Evolutionary conservation across 2,113 vertebrate species (phyloP).

Genomic region (Perca schrenkii): DNA sequence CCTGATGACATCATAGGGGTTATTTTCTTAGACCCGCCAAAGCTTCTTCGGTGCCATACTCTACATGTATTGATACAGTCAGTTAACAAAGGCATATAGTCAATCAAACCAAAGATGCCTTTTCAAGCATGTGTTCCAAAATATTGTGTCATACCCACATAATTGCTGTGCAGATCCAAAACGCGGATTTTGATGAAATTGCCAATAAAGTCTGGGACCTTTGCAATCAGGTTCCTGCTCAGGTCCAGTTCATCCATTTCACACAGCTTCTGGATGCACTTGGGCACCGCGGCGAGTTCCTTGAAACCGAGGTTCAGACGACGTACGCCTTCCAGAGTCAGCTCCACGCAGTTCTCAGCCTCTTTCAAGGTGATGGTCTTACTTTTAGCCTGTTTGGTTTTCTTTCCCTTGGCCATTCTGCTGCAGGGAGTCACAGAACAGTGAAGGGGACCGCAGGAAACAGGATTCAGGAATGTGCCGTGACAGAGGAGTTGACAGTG

Average conservation of each 20-base stretch:
- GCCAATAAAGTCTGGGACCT: conserved; percentile 88
- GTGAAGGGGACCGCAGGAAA: conserved; percentile 14
- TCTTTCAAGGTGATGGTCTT: conserved; percentile 87
- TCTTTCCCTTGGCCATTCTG: conserved; percentile 74
- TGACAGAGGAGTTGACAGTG: conserved; percentile 21
- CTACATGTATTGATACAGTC: neutral
- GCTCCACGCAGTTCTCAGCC: conserved; percentile 85
- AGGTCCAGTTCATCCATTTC: conserved; percentile 91
- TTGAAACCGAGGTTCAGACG: conserved; percentile 92
- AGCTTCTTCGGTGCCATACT: neutral
- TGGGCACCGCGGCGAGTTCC: conserved; percentile 88
- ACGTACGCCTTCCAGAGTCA: conserved; percentile 83
- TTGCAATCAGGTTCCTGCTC: conserved; percentile 90
- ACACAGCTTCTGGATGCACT: conserved; percentile 86
- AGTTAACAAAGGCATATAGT: neutral
- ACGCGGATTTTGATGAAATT: conserved; percentile 86
- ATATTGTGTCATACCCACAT: conserved; percentile 51
- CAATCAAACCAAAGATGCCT: too few relatives aligned
- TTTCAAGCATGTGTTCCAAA: neutral
- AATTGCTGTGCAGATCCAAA: conserved; percentile 94
- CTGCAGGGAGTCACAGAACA: conserved; percentile 26
- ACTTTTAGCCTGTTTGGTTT: conserved; percentile 69
- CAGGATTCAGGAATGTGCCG: neutral
- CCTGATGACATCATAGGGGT: too few relatives aligned
- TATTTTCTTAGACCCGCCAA: neutral